Base-by-base conservation (phyloP, 2,797 vertebrate species). In the Poecilia picta region DNA sequence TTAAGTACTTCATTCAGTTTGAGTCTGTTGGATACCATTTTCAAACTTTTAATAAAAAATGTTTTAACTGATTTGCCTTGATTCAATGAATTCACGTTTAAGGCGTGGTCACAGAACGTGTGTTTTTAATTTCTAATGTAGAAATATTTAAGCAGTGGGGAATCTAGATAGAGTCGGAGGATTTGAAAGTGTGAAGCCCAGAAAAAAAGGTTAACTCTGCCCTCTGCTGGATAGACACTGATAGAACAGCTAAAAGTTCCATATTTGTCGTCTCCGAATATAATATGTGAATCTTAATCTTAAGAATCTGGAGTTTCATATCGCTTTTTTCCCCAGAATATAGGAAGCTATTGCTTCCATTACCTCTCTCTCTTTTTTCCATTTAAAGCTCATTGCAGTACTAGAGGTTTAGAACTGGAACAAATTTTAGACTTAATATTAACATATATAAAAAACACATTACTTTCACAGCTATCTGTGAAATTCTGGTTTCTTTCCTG, bases 151-250 rank as follows among this genome's bases (percentile, higher is more conserved):
- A 53, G 51, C 7, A 3, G 59, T 23, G 5, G 59, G 13, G 7
- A 36, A 20, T 36, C 31, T 10, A 64, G 53, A 57, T 33, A 13
- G 7, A 64, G 1, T 15, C 1, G 8, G 16, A 36, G 33, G 16
- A 39, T 25, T 23, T 68, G 3, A 41, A 41, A 41, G 8, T 59
- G 12, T 39, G 64, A 68, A 41, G 31, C 31, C 31, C 59, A 39
- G 62, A 31, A 36, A 64, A 64, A 25, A 68, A 12, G 59, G 20
- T 33, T 1, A 81, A 46, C 11, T 11, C 51, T 84, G 84, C 49
- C 82, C 81, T 59, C 86, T 83, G 10, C 70, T 85, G 86, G 86
- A 78, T 59, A 74, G n/a, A 87, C 0, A 15, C 4, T 7, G 4
- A 20, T 55, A 75, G 0, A 39, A 80, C 83, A 41, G 20, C 10